Conservation (phyloP, 2,888 invertebrate genomes). For the Cartodere bifasciata region DNA sequence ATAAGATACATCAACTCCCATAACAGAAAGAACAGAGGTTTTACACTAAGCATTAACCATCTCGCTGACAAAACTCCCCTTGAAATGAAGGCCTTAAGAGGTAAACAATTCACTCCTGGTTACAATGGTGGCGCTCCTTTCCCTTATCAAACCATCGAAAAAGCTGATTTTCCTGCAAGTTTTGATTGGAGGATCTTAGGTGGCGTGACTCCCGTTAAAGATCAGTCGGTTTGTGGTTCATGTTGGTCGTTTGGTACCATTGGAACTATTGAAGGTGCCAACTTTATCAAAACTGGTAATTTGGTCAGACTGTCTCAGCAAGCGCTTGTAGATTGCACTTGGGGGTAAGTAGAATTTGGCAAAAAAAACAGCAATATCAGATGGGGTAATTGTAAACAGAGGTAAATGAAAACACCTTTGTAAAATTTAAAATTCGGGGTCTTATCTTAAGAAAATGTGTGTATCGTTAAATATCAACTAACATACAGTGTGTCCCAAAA, state of each 20-base stretch:
- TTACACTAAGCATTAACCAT: conserved; percentile 71
- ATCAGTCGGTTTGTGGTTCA: conserved; percentile 94
- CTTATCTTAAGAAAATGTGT: not conserved
- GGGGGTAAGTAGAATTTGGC: conserved; percentile 60
- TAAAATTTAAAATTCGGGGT: too few species aligned
- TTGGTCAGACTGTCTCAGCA: conserved; percentile 81
- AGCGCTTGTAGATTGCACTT: conserved; percentile 89
- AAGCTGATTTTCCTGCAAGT: conserved; percentile 50
- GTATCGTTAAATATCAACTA: conserved; percentile 1
- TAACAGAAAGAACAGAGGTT: conserved; percentile 37
- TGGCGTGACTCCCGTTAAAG: conserved; percentile 90
- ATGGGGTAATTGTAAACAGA: too few species aligned
- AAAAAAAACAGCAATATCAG: not conserved
- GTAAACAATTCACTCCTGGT: conserved; percentile 44
- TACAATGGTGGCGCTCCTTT: conserved; percentile 71
- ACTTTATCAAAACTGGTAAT: conserved; percentile 69
- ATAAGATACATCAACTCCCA: conserved; percentile 44
- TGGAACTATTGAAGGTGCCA: conserved; percentile 85
- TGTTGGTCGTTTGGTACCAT: conserved; percentile 96
- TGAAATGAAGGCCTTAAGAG: conserved; percentile 65
- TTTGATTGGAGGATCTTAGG: conserved; percentile 87
- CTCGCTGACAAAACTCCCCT: conserved; percentile 69
- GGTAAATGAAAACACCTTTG: too few species aligned
- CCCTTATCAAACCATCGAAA: conserved; percentile 45
- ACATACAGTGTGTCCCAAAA: not conserved